phyloP scores from a whole-genome alignment of 2,113 vertebrate genomes.

The Xyrauchen texanus region DNA sequence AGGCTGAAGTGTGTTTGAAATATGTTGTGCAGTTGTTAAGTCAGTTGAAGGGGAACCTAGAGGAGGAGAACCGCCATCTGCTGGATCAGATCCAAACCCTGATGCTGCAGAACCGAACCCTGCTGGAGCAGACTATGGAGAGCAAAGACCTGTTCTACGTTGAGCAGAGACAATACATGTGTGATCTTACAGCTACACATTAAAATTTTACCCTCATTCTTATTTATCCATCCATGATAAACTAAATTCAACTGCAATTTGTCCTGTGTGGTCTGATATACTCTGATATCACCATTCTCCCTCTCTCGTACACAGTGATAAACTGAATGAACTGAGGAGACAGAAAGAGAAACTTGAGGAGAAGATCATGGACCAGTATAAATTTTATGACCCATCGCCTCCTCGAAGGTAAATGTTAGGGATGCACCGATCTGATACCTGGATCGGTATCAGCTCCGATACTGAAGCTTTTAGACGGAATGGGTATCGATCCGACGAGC shows the following conservation, averaged over 20 bases:
- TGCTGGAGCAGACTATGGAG: conserved; percentile 98
- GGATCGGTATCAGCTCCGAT: too few relatives aligned
- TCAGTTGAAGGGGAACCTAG: conserved; percentile 96
- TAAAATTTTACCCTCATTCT: background rate
- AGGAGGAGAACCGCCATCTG: conserved; percentile 96
- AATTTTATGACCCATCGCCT: conserved; percentile 96
- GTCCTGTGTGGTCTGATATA: background rate
- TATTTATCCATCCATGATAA: background rate
- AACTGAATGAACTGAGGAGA: conserved; percentile 93
- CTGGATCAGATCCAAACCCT: conserved; percentile 97
- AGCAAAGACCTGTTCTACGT: conserved; percentile 99
- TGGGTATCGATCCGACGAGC: too few relatives aligned
- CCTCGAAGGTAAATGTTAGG: conserved; percentile 96
- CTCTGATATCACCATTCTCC: background rate
- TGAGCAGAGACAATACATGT: conserved; percentile 98
- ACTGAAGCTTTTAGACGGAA: too few relatives aligned
- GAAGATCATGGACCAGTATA: conserved; percentile 99
- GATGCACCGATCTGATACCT: too few relatives aligned
- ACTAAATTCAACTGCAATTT: background rate
- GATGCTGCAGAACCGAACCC: conserved; percentile 95
- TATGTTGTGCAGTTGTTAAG: conserved; percentile 83
- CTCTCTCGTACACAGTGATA: conserved; percentile 79
- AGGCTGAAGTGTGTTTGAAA: background rate
- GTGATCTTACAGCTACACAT: conserved; percentile 54
- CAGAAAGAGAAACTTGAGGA: conserved; percentile 99